A percentile compares a stretch with the other conserved stretches of the same genome.
Conservation (phyloP, 2,888 invertebrate genomes). For the Podabrus alpinus region DNA sequence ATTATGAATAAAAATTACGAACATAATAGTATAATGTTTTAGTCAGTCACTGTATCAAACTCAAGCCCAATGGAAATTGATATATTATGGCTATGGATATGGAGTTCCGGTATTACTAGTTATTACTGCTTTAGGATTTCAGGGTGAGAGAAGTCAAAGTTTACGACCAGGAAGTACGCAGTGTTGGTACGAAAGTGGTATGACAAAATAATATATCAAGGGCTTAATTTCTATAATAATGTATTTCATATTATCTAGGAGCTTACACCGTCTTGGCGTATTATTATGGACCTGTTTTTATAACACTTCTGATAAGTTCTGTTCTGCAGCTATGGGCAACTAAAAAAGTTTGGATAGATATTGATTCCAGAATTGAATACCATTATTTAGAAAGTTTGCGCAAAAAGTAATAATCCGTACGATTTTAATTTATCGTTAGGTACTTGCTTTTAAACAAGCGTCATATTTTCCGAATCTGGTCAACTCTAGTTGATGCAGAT, state of each 20-base stretch:
- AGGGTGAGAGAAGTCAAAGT: slow-evolving; percentile 60
- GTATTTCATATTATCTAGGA: background rate
- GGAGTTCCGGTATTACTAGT: slow-evolving; percentile 62
- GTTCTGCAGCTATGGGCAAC: slow-evolving; percentile 64
- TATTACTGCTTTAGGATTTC: slow-evolving; percentile 57
- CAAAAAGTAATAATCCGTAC: slow-evolving; percentile 3
- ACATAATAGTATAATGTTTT: slow-evolving; percentile 32
- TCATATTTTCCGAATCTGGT: no score
- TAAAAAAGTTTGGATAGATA: slow-evolving; percentile 60
- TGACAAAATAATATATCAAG: background rate
- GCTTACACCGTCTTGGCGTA: slow-evolving; percentile 62
- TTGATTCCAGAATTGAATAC: slow-evolving; percentile 55
- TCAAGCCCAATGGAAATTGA: slow-evolving; percentile 59
- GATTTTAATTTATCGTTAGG: background rate
- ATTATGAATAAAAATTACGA: background rate
- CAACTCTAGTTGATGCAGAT: no score
- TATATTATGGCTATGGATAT: slow-evolving; percentile 62
- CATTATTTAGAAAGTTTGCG: background rate
- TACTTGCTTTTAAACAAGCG: no score
- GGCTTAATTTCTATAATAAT: background rate
- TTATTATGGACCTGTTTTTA: slow-evolving; percentile 69
- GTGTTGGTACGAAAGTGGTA: slow-evolving; percentile 68
- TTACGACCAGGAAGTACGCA: slow-evolving; percentile 59
- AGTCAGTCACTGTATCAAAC: slow-evolving; percentile 53
- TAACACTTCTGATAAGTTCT: slow-evolving; percentile 62